These are phyloP conservation scores for Agrochola circellaris DNA, from an alignment of 2,888 invertebrate species.

Conservation along the genomic window DNA sequence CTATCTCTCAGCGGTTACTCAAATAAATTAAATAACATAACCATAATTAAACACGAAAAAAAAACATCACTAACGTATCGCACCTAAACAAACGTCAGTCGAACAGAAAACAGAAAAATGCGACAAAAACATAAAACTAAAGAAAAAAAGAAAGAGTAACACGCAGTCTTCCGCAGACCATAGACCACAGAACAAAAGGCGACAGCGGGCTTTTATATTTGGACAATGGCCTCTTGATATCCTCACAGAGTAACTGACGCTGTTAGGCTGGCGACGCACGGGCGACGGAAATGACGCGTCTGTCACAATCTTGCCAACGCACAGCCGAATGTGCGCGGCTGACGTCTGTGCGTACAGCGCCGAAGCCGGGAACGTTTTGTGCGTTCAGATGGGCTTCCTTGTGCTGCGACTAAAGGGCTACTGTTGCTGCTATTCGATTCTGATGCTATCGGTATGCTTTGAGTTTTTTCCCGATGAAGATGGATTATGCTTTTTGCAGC, in stretches of 20 bases:
- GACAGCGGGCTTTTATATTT: constrained; percentile 77
- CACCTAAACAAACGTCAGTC: constrained; percentile 34
- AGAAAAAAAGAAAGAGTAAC: constrained; percentile 58
- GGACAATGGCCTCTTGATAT: constrained; percentile 78
- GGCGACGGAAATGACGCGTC: constrained; percentile 83
- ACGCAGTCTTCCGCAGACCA: constrained; percentile 66
- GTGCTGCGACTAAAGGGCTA: constrained; percentile 4
- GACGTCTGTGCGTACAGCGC: constrained; percentile 33
- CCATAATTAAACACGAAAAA: not conserved
- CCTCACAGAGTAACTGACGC: constrained; percentile 75
- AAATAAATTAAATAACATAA: not conserved
- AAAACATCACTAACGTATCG: not conserved
- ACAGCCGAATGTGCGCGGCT: constrained; percentile 58
- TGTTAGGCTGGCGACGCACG: constrained; percentile 70
- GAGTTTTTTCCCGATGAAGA: not conserved
- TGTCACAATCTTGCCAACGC: constrained; percentile 73
- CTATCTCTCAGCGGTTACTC: not conserved
- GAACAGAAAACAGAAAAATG: constrained; percentile 34
- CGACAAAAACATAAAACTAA: constrained; percentile 39
- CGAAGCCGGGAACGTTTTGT: constrained; percentile 35
- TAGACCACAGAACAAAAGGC: constrained; percentile 73
- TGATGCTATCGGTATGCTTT: not conserved
- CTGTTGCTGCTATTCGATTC: not conserved
- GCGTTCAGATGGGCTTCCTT: constrained; percentile 24
- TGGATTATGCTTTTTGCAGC: not conserved